Evolutionary conservation across 2,888 invertebrate genomes (phyloP).

Genomic region (Hemicrepidius hirtus): DNA sequence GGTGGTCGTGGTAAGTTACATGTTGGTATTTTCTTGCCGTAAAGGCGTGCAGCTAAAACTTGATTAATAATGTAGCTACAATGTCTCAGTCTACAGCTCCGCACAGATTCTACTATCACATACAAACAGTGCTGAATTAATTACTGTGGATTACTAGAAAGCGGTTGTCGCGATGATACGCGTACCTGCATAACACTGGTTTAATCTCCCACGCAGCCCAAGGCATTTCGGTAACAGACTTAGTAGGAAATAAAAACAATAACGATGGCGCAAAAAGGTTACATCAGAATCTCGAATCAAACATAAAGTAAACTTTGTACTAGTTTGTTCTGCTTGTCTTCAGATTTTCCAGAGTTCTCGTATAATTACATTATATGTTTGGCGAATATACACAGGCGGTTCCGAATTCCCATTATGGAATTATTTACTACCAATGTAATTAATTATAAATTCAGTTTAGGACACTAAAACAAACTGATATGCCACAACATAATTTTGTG

Average conservation of each 20-base stretch:
- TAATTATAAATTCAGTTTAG: no score
- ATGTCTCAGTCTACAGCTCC: conserved; percentile 22
- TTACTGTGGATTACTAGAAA: conserved; percentile 23
- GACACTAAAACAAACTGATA: no score
- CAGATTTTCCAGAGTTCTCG: background rate
- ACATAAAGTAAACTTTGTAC: conserved; percentile 3
- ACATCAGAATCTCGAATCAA: background rate
- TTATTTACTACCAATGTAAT: no score
- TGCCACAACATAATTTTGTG: no score
- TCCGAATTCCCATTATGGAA: no score
- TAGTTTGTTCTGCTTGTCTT: background rate
- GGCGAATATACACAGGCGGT: no score
- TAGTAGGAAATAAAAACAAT: background rate
- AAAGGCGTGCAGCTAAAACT: conserved; percentile 9
- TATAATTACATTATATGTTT: background rate
- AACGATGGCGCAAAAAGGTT: background rate
- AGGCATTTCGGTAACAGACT: background rate
- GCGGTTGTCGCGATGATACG: conserved; percentile 23
- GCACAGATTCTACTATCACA: conserved; percentile 24
- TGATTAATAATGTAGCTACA: conserved; percentile 28
- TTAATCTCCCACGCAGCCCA: conserved; percentile 2
- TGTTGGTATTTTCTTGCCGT: background rate
- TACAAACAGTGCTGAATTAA: conserved; percentile 28
- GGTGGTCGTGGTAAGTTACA: no score
- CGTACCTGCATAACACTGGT: conserved; percentile 14